phyloP scores from a whole-genome alignment of 2,888 invertebrate genomes.

The Oscheius onirici region DNA sequence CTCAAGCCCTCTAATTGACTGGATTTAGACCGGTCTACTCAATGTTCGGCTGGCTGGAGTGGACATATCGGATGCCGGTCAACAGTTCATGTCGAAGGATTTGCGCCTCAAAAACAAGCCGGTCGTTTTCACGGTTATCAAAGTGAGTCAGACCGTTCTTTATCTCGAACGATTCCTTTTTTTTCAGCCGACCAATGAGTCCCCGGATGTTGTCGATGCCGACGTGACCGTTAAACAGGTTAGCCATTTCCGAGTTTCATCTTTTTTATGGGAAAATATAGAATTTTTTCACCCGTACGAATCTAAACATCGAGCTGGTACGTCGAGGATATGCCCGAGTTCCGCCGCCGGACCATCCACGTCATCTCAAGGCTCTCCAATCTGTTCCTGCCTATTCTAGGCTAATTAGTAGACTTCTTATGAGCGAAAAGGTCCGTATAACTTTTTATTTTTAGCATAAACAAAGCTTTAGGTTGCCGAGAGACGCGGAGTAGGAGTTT shows the following conservation, averaged over 20 bases:
- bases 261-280: conserved; percentile 16
- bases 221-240: conserved; percentile 69
- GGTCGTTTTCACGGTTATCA: conserved; percentile 67
- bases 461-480: conserved; percentile 64
- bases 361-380: conserved; percentile 67
- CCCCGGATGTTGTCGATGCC: conserved; percentile 60
- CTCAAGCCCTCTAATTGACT: not conserved
- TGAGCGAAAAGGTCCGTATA: conserved; percentile 62
- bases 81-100: conserved; percentile 64
- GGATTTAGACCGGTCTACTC: conserved; percentile 54
- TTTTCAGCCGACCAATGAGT: conserved; percentile 40
- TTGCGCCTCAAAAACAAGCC: conserved; percentile 62
- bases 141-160: conserved; percentile 35
- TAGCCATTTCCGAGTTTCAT: not conserved
- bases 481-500: conserved; percentile 70
- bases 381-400: conserved; percentile 67
- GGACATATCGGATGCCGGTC: conserved; percentile 67
- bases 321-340: conserved; percentile 70
- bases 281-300: conserved; percentile 60
- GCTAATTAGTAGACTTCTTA: conserved; percentile 65
- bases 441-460: not conserved
- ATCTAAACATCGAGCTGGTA: conserved; percentile 69
- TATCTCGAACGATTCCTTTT: not conserved
- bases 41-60: conserved; percentile 67
- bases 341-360: conserved; percentile 59